A percentile compares a stretch with the other conserved stretches of the same genome.
phyloP scores from a whole-genome alignment of 2,113 vertebrate species.

The Cairina moschata region DNA sequence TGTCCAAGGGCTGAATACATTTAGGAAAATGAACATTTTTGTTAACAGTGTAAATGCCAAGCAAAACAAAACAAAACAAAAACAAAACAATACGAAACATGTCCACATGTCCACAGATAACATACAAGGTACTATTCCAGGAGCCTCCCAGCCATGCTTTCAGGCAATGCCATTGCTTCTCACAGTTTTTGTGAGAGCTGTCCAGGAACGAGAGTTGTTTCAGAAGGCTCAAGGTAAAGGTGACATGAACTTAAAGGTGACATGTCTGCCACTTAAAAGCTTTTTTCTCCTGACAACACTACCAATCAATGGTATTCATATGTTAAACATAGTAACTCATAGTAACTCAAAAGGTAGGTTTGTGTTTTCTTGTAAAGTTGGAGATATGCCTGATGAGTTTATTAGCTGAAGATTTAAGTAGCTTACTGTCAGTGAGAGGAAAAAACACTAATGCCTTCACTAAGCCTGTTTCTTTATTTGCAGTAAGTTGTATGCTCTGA shows the following conservation, averaged over 20 bases:
- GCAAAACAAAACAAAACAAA: too few relatives aligned
- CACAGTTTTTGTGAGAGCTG: not conserved
- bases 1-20: not conserved
- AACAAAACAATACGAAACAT: not conserved
- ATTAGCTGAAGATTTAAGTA: not conserved
- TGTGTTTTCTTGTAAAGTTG: constrained; percentile 5
- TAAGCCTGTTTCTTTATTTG: constrained; percentile 18
- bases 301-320: not conserved
- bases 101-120: not conserved
- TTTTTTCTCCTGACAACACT: not conserved
- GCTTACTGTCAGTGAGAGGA: not conserved
- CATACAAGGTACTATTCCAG: not conserved
- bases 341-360: not conserved
- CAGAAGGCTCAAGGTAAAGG: not conserved
- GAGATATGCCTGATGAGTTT: not conserved
- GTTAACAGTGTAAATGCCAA: not conserved
- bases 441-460: not conserved
- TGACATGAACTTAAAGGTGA: not conserved
- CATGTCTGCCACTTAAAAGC: not conserved
- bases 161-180: not conserved
- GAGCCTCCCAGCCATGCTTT: not conserved
- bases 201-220: not conserved
- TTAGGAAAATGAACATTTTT: not conserved
- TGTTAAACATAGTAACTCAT: not conserved
- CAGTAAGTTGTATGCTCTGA: not conserved